Conservation (phyloP, 2,113 vertebrate species). For the Heptranchias perlo region DNA sequence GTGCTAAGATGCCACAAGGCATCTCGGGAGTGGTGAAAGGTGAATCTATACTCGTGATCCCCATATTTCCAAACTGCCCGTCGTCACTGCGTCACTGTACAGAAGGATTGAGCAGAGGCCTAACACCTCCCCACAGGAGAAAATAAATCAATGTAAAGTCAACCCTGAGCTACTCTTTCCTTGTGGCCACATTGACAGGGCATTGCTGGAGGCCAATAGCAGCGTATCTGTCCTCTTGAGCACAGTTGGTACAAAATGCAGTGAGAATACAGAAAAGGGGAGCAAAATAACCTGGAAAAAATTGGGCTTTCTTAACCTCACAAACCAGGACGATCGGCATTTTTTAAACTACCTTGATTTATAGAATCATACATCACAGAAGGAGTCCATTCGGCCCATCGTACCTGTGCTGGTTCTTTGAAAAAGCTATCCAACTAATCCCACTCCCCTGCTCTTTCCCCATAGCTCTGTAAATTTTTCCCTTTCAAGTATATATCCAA, state of each 20-base stretch:
- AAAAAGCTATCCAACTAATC: not conserved
- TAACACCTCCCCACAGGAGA: too few species aligned
- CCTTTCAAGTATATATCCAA: not conserved
- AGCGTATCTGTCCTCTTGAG: too few species aligned
- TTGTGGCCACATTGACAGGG: not conserved
- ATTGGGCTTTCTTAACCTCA: not conserved
- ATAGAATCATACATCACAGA: not conserved
- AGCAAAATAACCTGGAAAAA: not conserved
- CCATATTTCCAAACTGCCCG: too few species aligned
- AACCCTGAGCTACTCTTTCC: not conserved
- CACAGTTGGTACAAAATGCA: not conserved
- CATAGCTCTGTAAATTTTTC: not conserved
- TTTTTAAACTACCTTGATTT: not conserved
- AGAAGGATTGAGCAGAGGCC: too few species aligned
- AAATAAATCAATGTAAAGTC: too few species aligned
- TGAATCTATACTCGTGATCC: too few species aligned
- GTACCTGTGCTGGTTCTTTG: too few species aligned
- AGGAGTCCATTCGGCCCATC: not conserved
- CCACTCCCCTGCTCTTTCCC: not conserved
- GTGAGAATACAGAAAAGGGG: not conserved
- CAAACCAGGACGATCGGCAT: not conserved
- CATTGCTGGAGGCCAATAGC: not conserved
- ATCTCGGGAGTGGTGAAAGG: too few species aligned
- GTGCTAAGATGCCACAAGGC: too few species aligned
- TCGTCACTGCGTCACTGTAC: too few species aligned